These are phyloP conservation scores for Beris chalybata DNA, from an alignment of 2,888 invertebrate genomes.

Conservation along the genomic window DNA sequence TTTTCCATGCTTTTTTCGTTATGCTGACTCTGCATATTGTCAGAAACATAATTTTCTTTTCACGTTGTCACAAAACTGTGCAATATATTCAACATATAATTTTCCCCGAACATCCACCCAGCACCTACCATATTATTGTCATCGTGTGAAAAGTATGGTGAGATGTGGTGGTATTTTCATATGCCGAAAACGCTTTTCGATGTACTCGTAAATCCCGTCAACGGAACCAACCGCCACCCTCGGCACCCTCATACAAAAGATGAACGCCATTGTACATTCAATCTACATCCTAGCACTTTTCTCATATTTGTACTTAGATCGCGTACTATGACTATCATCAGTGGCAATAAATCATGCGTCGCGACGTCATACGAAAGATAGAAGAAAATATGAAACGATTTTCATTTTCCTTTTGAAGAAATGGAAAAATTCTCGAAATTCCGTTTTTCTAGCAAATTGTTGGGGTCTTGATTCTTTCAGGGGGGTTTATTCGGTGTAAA, in stretches of 20 bases:
- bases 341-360: constrained; percentile 26
- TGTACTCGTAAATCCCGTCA: no score
- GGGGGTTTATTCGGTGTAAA: constrained; percentile 6
- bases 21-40: no score
- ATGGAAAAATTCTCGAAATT: constrained; percentile 23
- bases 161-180: no score
- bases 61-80: no score
- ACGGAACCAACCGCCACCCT: no score
- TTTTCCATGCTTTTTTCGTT: no score
- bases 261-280: background rate
- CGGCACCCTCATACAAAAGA: no score
- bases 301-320: constrained; percentile 15
- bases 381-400: background rate
- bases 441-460: constrained; percentile 23
- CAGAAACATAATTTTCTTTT: no score
- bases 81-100: no score
- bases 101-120: no score
- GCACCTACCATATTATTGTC: background rate
- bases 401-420: background rate
- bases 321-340: background rate
- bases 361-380: background rate
- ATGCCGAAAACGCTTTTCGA: no score
- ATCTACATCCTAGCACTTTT: background rate
- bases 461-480: constrained; percentile 2
- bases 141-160: background rate